Evolutionary conservation across 2,888 invertebrate species (phyloP).

Genomic region (Ormyrus pomaceus): DNA sequence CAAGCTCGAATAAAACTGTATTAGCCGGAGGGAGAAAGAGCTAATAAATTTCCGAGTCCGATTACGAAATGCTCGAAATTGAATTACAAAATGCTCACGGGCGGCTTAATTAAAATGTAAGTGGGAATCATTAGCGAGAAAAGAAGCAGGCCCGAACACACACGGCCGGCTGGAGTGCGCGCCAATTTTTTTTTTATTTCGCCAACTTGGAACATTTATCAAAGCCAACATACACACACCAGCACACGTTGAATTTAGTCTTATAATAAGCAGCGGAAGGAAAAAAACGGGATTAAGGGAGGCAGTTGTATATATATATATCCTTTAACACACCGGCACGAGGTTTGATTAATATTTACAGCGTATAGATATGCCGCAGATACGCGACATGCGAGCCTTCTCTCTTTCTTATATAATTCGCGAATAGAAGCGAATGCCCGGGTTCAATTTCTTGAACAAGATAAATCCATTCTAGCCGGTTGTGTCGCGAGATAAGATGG

Average conservation of each 20-base stretch:
- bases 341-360: slow-evolving; percentile 47
- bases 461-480: slow-evolving; percentile 43
- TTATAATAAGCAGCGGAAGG: too few relatives aligned
- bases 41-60: slow-evolving; percentile 1
- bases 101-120: slow-evolving; percentile 27
- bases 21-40: too few relatives aligned
- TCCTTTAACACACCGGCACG: not conserved
- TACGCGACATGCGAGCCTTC: slow-evolving; percentile 31
- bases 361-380: slow-evolving; percentile 18
- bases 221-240: too few relatives aligned
- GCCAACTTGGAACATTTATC: too few relatives aligned
- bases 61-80: slow-evolving; percentile 20
- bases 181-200: too few relatives aligned
- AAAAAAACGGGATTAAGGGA: too few relatives aligned
- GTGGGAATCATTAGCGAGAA: slow-evolving; percentile 21
- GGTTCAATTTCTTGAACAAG: slow-evolving; percentile 45
- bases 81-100: not conserved
- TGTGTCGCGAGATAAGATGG: slow-evolving; percentile 7
- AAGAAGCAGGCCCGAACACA: not conserved
- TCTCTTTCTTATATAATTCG: slow-evolving; percentile 21
- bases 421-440: not conserved
- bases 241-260: too few relatives aligned
- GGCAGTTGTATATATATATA: too few relatives aligned
- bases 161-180: not conserved
- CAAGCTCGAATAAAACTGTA: too few relatives aligned